Base-by-base conservation (phyloP, 2,113 vertebrate genomes). In the Uria lomvia region DNA sequence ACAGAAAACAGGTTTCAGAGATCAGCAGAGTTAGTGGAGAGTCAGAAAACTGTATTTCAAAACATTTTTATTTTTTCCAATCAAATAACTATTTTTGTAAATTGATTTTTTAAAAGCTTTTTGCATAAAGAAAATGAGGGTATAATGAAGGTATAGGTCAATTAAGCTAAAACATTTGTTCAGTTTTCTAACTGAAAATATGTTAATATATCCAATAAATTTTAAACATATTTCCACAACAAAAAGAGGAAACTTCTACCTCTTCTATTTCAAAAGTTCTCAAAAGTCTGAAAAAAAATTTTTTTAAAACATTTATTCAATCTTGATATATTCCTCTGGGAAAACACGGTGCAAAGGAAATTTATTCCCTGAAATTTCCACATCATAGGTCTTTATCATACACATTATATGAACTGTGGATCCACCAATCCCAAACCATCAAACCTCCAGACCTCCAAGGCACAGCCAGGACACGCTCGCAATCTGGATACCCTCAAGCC, bases 351-450 rank as follows among this genome's bases (percentile, higher is more conserved):
- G 56, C 43, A 79, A 87, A 92, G 58, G 40, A 88, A 72, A 94
- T 90, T 52, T 94, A 91, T 93, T 89, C 81, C 45, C 65, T 60
- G 60, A 81, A 76, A 95, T 90, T 96, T 94, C 89, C 80, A 90
- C 56, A 68, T 75, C 53, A 76, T 20, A 94, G 66, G 66, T 76
- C 70, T 75, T 81, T 38, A 68, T 65, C 67, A 45, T 8, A 36
- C 3, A 55, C 21, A 86, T 26, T 36, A 55, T 8, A 91, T 14
- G 43, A 43, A 81, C 76, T 1, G 3, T 22, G 40, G 56, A 65
- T 71, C 89, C 65, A 71, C 47, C 56, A 27, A n/a, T 59, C 65
- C 73, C 59, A 84, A 62, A 74, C 27, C 71, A 60, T 6, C 50
- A 73, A 65, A 19, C 21, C 14, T 58, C 34, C 71, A 22, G 66